These are phyloP conservation scores for Saccostrea echinata DNA, from an alignment of 1,140 invertebrate genomes.

Conservation along the genomic window DNA sequence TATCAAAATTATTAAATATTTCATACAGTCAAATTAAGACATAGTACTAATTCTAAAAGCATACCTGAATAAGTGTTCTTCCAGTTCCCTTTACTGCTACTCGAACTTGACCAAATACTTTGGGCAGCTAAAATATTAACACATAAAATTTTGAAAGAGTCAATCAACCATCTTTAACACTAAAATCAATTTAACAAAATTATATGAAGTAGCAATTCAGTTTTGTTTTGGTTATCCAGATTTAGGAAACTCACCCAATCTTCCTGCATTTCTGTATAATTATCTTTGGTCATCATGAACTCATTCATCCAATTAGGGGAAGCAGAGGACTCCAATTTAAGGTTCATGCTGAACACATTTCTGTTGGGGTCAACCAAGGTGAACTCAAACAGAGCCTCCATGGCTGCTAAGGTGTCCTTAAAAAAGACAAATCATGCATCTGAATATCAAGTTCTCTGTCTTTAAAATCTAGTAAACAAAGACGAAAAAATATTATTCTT, in stretches of 20 bases:
- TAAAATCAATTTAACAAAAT: too few relatives aligned
- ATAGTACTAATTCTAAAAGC: neutral
- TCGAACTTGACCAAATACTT: slow-evolving; percentile 95
- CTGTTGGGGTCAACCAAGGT: slow-evolving; percentile 90
- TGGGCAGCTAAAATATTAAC: slow-evolving; percentile 73
- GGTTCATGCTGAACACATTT: slow-evolving; percentile 91
- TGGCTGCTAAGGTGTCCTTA: slow-evolving; percentile 92
- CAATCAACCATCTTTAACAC: too few relatives aligned
- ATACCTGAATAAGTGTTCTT: slow-evolving; percentile 89
- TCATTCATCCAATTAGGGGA: slow-evolving; percentile 80
- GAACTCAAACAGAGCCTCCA: slow-evolving; percentile 94
- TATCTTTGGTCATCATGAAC: slow-evolving; percentile 63
- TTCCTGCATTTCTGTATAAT: slow-evolving; percentile 70
- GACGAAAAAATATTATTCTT: too few relatives aligned
- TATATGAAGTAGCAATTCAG: too few relatives aligned
- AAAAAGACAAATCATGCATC: slow-evolving; percentile 49
- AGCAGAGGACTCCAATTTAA: slow-evolving; percentile 92
- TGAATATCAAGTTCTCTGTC: neutral
- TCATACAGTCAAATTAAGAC: too few relatives aligned
- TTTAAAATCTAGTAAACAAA: too few relatives aligned
- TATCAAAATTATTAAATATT: too few relatives aligned
- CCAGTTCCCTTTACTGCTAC: slow-evolving; percentile 94
- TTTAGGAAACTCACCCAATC: slow-evolving; percentile 24
- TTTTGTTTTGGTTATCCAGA: too few relatives aligned
- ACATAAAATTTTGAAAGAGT: neutral